Percentiles rank a stretch among this genome's conserved stretches.
Conservation (phyloP, 2,113 vertebrate species). For the Pachypanchax playfairii region DNA sequence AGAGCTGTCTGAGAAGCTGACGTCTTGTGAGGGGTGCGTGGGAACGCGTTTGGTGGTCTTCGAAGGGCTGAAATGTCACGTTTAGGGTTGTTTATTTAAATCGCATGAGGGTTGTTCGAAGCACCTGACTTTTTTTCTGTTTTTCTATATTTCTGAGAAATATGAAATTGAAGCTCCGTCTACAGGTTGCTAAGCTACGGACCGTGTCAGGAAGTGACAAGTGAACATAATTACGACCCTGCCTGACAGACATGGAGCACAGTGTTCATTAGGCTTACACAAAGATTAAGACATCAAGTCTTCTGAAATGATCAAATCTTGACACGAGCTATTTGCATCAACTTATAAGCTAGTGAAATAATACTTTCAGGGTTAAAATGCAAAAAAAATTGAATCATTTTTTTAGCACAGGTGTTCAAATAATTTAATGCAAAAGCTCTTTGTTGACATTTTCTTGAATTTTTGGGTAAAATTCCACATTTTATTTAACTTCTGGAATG, state of each 20-base stretch:
- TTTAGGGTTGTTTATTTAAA: too few relatives aligned
- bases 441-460: background rate
- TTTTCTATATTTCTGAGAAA: slow-evolving; percentile 7
- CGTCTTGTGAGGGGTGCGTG: background rate
- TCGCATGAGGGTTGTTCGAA: background rate
- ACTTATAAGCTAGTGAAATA: slow-evolving; percentile 32
- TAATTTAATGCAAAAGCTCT: background rate
- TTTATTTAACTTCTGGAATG: too few relatives aligned
- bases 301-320: slow-evolving; percentile 38
- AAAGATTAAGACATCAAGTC: slow-evolving; percentile 64
- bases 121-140: slow-evolving; percentile 11
- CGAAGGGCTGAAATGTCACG: background rate
- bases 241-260: slow-evolving; percentile 65
- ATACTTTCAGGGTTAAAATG: slow-evolving; percentile 46
- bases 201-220: slow-evolving; percentile 67
- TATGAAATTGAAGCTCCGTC: slow-evolving; percentile 55
- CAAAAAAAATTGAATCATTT: slow-evolving; percentile 1
- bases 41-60: background rate
- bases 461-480: too few relatives aligned
- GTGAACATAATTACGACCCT: slow-evolving; percentile 65
- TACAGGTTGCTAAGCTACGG: slow-evolving; percentile 70
- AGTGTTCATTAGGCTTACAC: slow-evolving; percentile 69
- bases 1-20: slow-evolving; percentile 18
- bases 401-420: too few relatives aligned
- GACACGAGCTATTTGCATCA: slow-evolving; percentile 38